Conservation (phyloP, 1,140 invertebrate genomes). For the Caerostris extrusa region DNA sequence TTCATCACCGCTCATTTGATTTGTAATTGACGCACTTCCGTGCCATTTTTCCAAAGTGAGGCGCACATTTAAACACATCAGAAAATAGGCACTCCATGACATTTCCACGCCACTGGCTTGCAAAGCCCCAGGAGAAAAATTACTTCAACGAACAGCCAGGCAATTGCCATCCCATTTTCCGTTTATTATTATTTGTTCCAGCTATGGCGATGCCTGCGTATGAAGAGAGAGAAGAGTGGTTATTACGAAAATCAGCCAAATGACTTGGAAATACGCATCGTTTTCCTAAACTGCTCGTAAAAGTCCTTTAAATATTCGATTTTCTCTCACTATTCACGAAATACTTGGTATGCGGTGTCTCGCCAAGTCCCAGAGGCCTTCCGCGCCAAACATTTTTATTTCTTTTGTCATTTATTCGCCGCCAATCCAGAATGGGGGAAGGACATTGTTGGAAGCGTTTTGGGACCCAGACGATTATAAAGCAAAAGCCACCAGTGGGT, state of each 20-base stretch:
- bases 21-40: too few species aligned
- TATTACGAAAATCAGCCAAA: conserved; percentile 51
- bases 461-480: conserved; percentile 14
- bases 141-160: neutral
- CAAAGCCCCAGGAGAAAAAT: conserved; percentile 36
- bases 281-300: conserved; percentile 56
- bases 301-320: conserved; percentile 62
- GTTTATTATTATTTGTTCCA: conserved; percentile 51
- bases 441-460: neutral
- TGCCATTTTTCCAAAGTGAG: too few species aligned
- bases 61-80: too few species aligned
- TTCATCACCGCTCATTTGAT: too few species aligned
- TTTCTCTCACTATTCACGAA: neutral
- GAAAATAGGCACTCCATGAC: neutral
- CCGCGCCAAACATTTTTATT: neutral
- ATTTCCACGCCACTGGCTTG: neutral
- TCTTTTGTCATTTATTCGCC: conserved; percentile 1
- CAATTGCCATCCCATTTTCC: conserved; percentile 27
- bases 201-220: neutral
- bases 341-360: neutral
- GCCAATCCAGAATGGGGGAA: neutral
- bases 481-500: conserved; percentile 57
- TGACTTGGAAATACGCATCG: conserved; percentile 22
- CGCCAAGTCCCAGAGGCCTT: neutral
- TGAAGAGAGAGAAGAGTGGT: neutral